These are phyloP conservation scores for Mimumesa dahlbomi DNA, from an alignment of 2,888 invertebrate species.

Conservation along the genomic window DNA sequence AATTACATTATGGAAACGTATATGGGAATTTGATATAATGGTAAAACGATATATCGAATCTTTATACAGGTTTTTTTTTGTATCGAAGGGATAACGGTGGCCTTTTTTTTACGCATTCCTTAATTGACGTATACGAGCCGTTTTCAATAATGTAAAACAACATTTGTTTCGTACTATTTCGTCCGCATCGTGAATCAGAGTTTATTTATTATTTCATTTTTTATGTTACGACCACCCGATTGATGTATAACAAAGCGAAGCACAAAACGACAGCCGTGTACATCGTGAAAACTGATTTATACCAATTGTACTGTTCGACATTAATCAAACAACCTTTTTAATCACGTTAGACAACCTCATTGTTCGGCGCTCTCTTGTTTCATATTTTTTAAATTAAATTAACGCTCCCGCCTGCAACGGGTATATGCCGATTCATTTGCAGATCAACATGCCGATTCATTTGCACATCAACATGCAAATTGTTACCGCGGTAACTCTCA, in stretches of 20 bases:
- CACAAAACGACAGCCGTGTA: neutral
- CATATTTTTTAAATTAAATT: conserved; percentile 38
- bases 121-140: no score
- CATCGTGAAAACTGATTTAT: neutral
- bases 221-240: neutral
- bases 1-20: no score
- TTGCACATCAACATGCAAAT: conserved; percentile 14
- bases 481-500: conserved; percentile 38
- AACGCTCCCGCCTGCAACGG: conserved; percentile 3
- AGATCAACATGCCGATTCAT: neutral
- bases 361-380: neutral
- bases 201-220: no score
- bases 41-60: no score
- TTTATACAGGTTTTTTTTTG: no score
- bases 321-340: conserved; percentile 39
- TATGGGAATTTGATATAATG: no score
- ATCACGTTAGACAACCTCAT: conserved; percentile 13
- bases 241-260: neutral
- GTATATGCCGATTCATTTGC: no score
- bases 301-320: neutral
- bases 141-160: no score
- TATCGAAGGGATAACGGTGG: no score
- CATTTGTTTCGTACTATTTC: no score
- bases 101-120: no score
- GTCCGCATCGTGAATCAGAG: no score